phyloP scores from a whole-genome alignment of 1,140 invertebrate species.

The Samia ricini region DNA sequence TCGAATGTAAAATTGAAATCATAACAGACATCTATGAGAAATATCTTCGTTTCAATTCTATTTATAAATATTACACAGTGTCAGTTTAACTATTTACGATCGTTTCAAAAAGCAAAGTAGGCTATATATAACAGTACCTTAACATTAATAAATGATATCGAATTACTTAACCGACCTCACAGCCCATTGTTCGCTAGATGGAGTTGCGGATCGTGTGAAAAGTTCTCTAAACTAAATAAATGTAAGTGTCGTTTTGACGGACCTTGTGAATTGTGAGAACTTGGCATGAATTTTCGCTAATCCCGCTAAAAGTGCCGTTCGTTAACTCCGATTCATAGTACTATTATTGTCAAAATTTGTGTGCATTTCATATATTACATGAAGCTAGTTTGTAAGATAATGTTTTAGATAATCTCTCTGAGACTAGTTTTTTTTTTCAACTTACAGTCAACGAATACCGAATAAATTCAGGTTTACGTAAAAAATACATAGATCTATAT shows the following conservation, averaged over 20 bases:
- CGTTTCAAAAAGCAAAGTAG: conserved; percentile 11
- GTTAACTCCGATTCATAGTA: conserved; percentile 8
- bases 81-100: neutral
- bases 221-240: conserved; percentile 31
- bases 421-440: too few relatives aligned
- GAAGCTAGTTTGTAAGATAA: too few relatives aligned
- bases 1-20: too few relatives aligned
- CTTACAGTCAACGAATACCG: too few relatives aligned
- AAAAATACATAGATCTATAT: too few relatives aligned
- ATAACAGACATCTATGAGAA: neutral
- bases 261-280: conserved; percentile 36
- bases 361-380: neutral
- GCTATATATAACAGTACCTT: conserved; percentile 15
- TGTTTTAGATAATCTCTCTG: too few relatives aligned
- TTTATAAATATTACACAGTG: neutral
- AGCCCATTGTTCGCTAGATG: conserved; percentile 36
- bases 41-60: neutral
- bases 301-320: conserved; percentile 27
- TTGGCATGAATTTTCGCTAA: conserved; percentile 4
- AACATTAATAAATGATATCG: conserved; percentile 40
- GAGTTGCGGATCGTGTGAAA: conserved; percentile 35
- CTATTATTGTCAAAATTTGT: neutral
- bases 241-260: conserved; percentile 21
- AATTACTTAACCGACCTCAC: conserved; percentile 41
- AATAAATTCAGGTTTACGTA: too few relatives aligned